Percentiles rank a stretch among this genome's conserved stretches.
phyloP scores from a whole-genome alignment of 1,140 invertebrate species.

The Dinoponera quadriceps region DNA sequence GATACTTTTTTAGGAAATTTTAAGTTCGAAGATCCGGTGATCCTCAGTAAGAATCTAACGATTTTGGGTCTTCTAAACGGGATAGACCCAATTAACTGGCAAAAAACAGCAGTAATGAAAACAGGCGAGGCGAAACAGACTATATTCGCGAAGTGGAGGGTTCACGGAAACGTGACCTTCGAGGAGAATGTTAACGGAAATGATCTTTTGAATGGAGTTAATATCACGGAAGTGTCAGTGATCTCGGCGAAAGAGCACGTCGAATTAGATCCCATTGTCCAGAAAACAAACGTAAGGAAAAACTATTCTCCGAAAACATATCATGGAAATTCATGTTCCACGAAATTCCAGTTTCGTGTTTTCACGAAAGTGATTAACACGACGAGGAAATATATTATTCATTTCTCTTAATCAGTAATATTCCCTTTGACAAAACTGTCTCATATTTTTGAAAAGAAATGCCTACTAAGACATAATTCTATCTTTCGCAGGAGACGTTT shows the following conservation, averaged over 20 bases:
- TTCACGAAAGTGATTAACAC: too few relatives aligned
- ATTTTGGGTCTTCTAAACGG: constrained; percentile 75
- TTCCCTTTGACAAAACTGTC: too few relatives aligned
- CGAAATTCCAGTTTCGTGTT: too few relatives aligned
- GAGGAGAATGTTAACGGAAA: constrained; percentile 72
- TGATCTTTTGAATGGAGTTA: constrained; percentile 75
- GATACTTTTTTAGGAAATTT: constrained; percentile 72
- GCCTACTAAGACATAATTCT: neutral
- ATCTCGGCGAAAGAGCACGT: constrained; percentile 67
- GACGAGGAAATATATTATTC: too few relatives aligned
- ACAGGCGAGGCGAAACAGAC: constrained; percentile 66
- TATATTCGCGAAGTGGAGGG: constrained; percentile 78
- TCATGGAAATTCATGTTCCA: neutral
- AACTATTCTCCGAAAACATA: neutral
- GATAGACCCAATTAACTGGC: constrained; percentile 77
- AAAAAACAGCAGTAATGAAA: constrained; percentile 70
- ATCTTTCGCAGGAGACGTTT: constrained; percentile 54
- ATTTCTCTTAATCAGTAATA: too few relatives aligned
- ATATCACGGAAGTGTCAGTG: constrained; percentile 72
- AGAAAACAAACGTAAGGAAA: constrained; percentile 72
- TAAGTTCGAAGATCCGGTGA: constrained; percentile 77
- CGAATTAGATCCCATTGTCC: constrained; percentile 67
- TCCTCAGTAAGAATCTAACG: constrained; percentile 74
- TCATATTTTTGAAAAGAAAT: neutral
- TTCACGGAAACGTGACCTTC: constrained; percentile 78